Evolutionary conservation across 1,140 invertebrate genomes (phyloP), one percentile per base, ranked within the genome.

Genomic region (Hydropsyche tenuis): DNA sequence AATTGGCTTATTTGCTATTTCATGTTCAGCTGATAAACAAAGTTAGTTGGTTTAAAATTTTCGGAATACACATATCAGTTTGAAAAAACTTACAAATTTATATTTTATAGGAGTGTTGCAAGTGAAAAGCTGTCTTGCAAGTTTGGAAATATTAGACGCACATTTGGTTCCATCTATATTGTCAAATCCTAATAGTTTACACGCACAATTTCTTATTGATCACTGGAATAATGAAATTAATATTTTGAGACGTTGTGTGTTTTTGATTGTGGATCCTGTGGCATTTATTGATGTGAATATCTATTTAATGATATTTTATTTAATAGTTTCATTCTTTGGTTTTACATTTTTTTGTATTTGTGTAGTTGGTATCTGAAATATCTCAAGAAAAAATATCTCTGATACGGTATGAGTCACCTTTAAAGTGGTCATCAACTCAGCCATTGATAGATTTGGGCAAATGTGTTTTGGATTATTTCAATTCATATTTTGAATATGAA

Each of bases 1-100:
- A 78, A 89, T 91, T 78, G 90, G 89, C 53, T 82, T 89, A 16
- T 91, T 90, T 82, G 88, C 90, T n/a, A 85, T 90, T 48, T 87
- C 89, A 18, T 90, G 89, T 79, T 90, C 89, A 30, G 87, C 84
- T 56, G 86, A 90, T 81, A 81, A 82, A 68, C 84, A 86, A 73
- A 85, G 89, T 89, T 81, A 83, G 79, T 81, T 43, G 3, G 60
- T 43, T 46, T 51, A 51, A 56, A 9, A 20, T 56, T 22, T 56
- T 56, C 11, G n/a, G n/a, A 16, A 56, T 56, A 37, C 30, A 37
- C 3, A 4, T 37, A 4, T 3, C 30, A 37, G 30, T 9, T 9
- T 9, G 3, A 37, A 37, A 37, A 37, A 37, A 37, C 3, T 37
- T 9, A 37, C 30, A 37, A 37, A 4, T 37, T 4, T 70, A 53